Conservation (phyloP, 2,797 vertebrate genomes). For the Australoheros facetus region DNA sequence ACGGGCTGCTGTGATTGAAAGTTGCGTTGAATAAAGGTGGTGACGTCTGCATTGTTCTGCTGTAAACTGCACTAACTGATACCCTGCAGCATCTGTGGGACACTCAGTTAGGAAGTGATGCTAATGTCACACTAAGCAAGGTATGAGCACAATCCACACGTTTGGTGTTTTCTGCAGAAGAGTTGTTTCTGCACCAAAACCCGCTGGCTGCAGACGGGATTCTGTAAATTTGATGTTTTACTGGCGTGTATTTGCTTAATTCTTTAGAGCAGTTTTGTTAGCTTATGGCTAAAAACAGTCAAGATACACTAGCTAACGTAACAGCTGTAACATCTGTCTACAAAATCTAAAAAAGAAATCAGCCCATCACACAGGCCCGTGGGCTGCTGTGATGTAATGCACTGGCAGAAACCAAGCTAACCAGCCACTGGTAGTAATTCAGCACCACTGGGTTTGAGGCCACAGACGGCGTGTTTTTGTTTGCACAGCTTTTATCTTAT, state of each 20-base stretch:
- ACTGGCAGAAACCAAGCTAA: no score
- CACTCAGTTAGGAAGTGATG: background rate
- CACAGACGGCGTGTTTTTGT: background rate
- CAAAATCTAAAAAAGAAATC: no score
- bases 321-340: background rate
- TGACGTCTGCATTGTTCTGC: background rate
- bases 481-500: no score
- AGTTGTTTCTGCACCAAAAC: background rate
- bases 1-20: background rate
- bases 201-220: background rate
- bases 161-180: background rate
- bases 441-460: background rate
- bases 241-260: no score
- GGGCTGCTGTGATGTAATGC: background rate
- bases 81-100: background rate
- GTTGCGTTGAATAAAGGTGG: background rate
- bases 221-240: no score
- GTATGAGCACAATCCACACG: background rate
- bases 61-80: background rate
- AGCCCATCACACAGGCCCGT: no score
- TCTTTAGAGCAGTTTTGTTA: no score
- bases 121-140: background rate
- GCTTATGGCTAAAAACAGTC: no score
- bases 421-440: no score
- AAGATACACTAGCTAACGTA: no score